A percentile compares a stretch with the other conserved stretches of the same genome.
Evolutionary conservation across 2,797 vertebrate species (phyloP).

Genomic region (Clamator glandarius): DNA sequence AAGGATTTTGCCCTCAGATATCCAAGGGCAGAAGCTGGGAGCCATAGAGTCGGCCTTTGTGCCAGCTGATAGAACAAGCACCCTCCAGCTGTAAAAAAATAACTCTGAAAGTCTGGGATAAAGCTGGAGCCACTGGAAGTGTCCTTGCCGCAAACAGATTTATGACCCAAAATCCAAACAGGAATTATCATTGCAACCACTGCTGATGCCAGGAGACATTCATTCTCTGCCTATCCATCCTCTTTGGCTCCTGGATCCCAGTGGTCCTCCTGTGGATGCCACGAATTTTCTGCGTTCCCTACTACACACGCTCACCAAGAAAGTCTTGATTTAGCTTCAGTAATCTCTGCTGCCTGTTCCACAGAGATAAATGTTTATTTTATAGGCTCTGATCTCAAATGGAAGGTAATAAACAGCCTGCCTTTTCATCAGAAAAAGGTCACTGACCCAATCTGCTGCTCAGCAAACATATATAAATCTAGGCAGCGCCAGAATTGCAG

Average conservation of each 20-base stretch:
- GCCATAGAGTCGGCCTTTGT: not conserved
- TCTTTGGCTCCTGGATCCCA: not conserved
- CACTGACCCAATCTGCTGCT: not conserved
- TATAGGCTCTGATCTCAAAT: not conserved
- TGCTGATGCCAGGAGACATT: slow-evolving; percentile 1
- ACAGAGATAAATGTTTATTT: slow-evolving; percentile 17
- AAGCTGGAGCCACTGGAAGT: slow-evolving; percentile 33
- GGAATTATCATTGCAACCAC: not conserved
- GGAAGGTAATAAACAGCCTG: not conserved
- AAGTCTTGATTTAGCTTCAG: slow-evolving; percentile 29
- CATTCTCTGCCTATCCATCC: slow-evolving; percentile 6
- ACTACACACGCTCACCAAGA: not conserved
- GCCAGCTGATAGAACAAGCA: slow-evolving; percentile 11
- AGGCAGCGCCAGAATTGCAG: not conserved
- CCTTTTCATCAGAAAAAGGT: not conserved
- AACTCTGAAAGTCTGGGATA: not conserved
- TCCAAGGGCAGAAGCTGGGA: not conserved
- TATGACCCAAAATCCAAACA: slow-evolving; percentile 5
- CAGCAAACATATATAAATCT: not conserved
- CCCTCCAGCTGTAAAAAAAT: not conserved
- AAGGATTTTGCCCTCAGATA: slow-evolving; percentile 32
- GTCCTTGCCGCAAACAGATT: not conserved
- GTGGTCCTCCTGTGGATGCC: not conserved
- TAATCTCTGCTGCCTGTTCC: slow-evolving; percentile 10
- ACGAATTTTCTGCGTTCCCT: slow-evolving; percentile 16